Evolutionary conservation across 2,797 vertebrate species (phyloP), one percentile per base, ranked within the genome.

Genomic region (Sciurus vulgaris): DNA sequence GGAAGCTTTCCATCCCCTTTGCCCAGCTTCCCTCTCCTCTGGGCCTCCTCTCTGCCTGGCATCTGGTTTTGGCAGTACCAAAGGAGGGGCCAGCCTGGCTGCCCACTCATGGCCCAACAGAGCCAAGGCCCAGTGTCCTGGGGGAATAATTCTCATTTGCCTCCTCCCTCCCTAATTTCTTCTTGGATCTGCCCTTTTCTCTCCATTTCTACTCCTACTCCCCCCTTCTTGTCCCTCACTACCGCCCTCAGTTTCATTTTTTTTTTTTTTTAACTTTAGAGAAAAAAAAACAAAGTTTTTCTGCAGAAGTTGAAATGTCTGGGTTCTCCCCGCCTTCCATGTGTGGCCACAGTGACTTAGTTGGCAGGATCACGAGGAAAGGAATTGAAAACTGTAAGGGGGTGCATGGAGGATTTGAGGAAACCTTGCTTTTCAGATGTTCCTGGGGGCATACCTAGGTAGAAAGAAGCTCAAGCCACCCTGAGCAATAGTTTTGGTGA

Each of bases 1-100:
- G 97, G 97, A 95, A 65, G 30, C 47, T 61, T 96, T 96, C 92
- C 89, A 94, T 97, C 77, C 96, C 96, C 97, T 98, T 97, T 97
- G 89, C 94, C 97, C 97, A 89, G 95, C 84, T 97, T 96, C 76
- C 91, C 93, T 94, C 93, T 94, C 91, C 94, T 91, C 90, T 73
- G 94, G 95, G 95, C 96, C 95, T 92, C 95, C 89, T 85, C 61
- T 83, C 81, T 91, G 93, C 86, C 93, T 95, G 88, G 95, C 95
- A 95, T 89, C 72, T 94, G 83, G 95, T 81, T 51, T 77, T 90
- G 95, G 96, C 91, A 96, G 79, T 61, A 67, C 63, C 38, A 61
- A 59, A 82, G 72, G 93, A 96, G 92, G 86, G 91, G 86, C 89
- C 91, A 90, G 91, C 87, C 54, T 81, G 81, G 41, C 87, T 93